These are phyloP conservation scores for Scylla paramamosain DNA, from an alignment of 1,140 invertebrate species.

Conservation along the genomic window DNA sequence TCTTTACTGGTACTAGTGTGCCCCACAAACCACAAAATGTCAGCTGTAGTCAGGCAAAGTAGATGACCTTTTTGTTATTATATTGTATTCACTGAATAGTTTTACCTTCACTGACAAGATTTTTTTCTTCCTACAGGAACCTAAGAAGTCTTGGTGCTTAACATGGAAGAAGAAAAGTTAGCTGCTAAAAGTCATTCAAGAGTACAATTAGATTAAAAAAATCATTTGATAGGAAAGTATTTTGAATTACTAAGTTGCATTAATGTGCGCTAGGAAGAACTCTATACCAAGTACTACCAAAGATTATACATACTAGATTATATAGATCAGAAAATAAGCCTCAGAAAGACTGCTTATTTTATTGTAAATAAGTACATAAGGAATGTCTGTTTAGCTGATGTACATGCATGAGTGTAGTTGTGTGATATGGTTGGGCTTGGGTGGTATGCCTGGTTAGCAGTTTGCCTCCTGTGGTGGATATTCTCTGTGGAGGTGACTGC, in stretches of 20 bases:
- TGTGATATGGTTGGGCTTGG: conserved; percentile 57
- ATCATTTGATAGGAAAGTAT: not conserved
- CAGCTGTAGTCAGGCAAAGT: no score
- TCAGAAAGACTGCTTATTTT: not conserved
- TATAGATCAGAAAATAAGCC: not conserved
- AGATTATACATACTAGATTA: not conserved
- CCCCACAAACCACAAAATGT: no score
- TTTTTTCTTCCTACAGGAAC: not conserved
- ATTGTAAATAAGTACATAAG: not conserved
- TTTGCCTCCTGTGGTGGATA: conserved; percentile 67
- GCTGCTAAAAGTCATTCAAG: conserved; percentile 7
- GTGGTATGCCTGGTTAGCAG: conserved; percentile 66
- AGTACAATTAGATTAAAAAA: not conserved
- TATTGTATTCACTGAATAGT: no score
- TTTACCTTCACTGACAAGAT: no score
- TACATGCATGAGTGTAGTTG: not conserved
- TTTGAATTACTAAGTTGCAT: not conserved
- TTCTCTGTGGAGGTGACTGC: conserved; percentile 65
- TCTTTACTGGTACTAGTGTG: no score
- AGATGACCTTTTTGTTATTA: no score
- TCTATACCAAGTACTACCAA: not conserved
- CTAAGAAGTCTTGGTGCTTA: no score
- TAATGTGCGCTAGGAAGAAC: not conserved
- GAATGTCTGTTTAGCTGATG: not conserved
- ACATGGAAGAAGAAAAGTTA: not conserved